These are phyloP conservation scores for Chelon labrosus DNA, from an alignment of 2,797 vertebrate species.

Conservation along the genomic window DNA sequence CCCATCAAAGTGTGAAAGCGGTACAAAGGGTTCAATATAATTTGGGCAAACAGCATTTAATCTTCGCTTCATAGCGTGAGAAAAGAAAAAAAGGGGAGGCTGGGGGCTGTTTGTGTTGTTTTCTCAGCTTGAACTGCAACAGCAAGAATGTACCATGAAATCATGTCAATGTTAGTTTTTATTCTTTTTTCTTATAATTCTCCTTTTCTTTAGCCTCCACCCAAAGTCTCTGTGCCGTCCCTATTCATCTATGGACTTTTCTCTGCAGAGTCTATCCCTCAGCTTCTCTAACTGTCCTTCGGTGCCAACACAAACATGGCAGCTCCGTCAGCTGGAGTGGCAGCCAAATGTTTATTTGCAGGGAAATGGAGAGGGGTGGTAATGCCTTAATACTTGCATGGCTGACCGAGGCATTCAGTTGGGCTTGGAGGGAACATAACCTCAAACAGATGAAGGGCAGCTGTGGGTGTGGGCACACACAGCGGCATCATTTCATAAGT, in stretches of 20 bases:
- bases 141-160: conserved; percentile 45
- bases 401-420: conserved; percentile 42
- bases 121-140: conserved; percentile 45
- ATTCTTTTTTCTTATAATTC: conserved; percentile 1
- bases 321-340: conserved; percentile 54
- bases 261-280: conserved; percentile 9
- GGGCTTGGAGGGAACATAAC: conserved; percentile 49
- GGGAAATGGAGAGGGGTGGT: conserved; percentile 70
- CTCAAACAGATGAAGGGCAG: conserved; percentile 53
- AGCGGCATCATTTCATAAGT: conserved; percentile 28
- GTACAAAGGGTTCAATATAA: neutral
- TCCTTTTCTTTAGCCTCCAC: neutral
- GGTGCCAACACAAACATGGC: conserved; percentile 74
- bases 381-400: conserved; percentile 68
- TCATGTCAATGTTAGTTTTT: conserved; percentile 30
- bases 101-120: conserved; percentile 32
- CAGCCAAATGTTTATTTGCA: conserved; percentile 74
- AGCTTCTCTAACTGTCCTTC: conserved; percentile 7
- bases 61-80: conserved; percentile 6
- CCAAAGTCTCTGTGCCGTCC: neutral
- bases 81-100: conserved; percentile 9
- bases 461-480: conserved; percentile 36
- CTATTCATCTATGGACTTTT: conserved; percentile 26
- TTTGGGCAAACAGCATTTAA: conserved; percentile 1
- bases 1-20: conserved; percentile 6